Evolutionary conservation across 2,797 vertebrate genomes (phyloP).

Genomic region (Orientallactaga sibirica): DNA sequence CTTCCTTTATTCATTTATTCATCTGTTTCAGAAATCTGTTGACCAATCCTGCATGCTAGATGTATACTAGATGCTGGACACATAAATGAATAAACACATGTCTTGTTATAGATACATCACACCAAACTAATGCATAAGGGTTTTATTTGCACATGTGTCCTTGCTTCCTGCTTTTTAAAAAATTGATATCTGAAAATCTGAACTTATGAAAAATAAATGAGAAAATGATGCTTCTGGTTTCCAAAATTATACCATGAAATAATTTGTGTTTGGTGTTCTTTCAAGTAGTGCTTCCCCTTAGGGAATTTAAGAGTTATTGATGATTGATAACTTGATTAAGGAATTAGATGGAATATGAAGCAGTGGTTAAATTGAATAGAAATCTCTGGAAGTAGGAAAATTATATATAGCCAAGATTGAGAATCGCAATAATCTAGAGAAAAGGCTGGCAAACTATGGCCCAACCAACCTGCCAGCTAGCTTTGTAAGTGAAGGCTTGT

Average conservation of each 20-base stretch:
- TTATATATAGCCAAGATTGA: constrained; percentile 35
- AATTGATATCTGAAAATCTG: constrained; percentile 57
- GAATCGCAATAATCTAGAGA: constrained; percentile 6
- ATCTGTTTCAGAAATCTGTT: constrained; percentile 33
- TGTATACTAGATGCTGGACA: neutral
- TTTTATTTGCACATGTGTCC: constrained; percentile 39
- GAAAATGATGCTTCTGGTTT: constrained; percentile 38
- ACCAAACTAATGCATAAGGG: constrained; percentile 29
- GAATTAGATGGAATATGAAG: constrained; percentile 32
- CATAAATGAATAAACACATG: constrained; percentile 41
- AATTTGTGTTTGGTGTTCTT: constrained; percentile 47
- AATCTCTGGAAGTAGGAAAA: constrained; percentile 37
- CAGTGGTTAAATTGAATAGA: constrained; percentile 41
- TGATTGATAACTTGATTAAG: constrained; percentile 50
- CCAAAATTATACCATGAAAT: constrained; percentile 45
- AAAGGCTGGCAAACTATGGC: neutral
- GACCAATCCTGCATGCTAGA: neutral
- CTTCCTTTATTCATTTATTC: constrained; percentile 41
- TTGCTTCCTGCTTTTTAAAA: constrained; percentile 59
- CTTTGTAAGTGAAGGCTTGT: constrained; percentile 64
- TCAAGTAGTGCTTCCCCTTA: constrained; percentile 46
- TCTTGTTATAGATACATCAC: constrained; percentile 27
- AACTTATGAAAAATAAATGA: constrained; percentile 70
- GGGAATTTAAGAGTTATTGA: constrained; percentile 47
- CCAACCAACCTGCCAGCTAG: neutral